Evolutionary conservation across 2,888 invertebrate species (phyloP).

Genomic region (Patella caerulea): DNA sequence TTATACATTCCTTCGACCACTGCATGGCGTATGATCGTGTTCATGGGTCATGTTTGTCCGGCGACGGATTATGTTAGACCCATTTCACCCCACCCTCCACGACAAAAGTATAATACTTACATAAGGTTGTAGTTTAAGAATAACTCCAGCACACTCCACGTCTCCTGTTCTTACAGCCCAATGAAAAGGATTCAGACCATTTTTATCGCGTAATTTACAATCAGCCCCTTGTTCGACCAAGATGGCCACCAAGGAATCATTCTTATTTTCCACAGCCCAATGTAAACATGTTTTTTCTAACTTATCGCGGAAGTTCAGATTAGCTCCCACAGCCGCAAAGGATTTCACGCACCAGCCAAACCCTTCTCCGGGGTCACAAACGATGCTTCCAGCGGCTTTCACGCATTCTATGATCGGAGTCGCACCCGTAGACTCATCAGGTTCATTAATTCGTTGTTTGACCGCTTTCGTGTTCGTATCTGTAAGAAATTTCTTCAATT

Average conservation of each 20-base stretch:
- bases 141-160: slow-evolving; percentile 39
- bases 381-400: slow-evolving; percentile 29
- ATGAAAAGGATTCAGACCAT: slow-evolving; percentile 43
- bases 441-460: slow-evolving; percentile 33
- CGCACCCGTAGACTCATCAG: slow-evolving; percentile 46
- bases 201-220: slow-evolving; percentile 41
- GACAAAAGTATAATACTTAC: slow-evolving; percentile 26
- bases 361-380: slow-evolving; percentile 33
- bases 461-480: slow-evolving; percentile 4
- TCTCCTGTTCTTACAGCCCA: slow-evolving; percentile 43
- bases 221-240: slow-evolving; percentile 45
- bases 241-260: slow-evolving; percentile 31
- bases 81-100: neutral
- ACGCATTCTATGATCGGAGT: slow-evolving; percentile 44
- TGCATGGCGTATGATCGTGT: neutral
- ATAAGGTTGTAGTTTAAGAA: slow-evolving; percentile 37
- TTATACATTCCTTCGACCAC: too few relatives aligned
- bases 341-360: slow-evolving; percentile 39
- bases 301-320: slow-evolving; percentile 45
- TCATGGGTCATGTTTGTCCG: neutral
- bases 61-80: neutral
- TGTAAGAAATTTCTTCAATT: slow-evolving; percentile 20
- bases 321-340: slow-evolving; percentile 44
- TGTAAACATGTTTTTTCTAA: slow-evolving; percentile 43
- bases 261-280: slow-evolving; percentile 44